Conservation (phyloP, 1,140 invertebrate genomes). For the Asbolus verrucosus region DNA sequence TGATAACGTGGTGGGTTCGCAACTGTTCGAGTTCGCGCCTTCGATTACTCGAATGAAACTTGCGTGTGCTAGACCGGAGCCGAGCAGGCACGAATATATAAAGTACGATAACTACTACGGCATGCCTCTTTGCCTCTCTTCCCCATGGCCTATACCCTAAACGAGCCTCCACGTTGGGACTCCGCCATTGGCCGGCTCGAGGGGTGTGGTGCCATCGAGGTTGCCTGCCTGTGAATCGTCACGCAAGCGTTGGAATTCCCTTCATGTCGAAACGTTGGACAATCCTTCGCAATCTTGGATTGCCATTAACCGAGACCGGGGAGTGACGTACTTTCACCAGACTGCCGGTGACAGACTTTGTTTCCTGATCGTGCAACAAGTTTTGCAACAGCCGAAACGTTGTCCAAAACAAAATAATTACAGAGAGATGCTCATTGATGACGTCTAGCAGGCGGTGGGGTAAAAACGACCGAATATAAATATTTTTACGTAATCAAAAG, state of each 20-base stretch:
- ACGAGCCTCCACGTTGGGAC: conserved; percentile 20
- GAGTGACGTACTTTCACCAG: too few relatives aligned
- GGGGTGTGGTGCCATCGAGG: conserved; percentile 15
- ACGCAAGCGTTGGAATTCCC: conserved; percentile 1
- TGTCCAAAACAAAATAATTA: too few relatives aligned
- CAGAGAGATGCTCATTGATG: too few relatives aligned
- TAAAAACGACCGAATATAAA: too few relatives aligned
- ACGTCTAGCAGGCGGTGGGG: too few relatives aligned
- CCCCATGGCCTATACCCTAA: background rate
- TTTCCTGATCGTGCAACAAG: too few relatives aligned
- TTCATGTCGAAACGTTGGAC: conserved; percentile 6
- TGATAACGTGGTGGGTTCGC: background rate
- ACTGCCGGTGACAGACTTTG: too few relatives aligned
- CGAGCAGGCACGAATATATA: conserved; percentile 12
- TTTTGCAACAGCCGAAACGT: too few relatives aligned
- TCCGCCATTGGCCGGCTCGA: background rate
- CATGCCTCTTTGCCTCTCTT: background rate
- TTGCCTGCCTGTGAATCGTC: conserved; percentile 19
- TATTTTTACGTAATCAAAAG: too few relatives aligned
- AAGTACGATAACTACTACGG: too few relatives aligned
- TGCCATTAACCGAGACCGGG: too few relatives aligned
- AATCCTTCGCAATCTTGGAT: conserved; percentile 1
- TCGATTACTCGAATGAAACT: conserved; percentile 1
- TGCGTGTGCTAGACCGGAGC: background rate
- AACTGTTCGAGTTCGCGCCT: conserved; percentile 12